Evolutionary conservation across 2,888 invertebrate genomes (phyloP).

Genomic region (Cantharis rufa): DNA sequence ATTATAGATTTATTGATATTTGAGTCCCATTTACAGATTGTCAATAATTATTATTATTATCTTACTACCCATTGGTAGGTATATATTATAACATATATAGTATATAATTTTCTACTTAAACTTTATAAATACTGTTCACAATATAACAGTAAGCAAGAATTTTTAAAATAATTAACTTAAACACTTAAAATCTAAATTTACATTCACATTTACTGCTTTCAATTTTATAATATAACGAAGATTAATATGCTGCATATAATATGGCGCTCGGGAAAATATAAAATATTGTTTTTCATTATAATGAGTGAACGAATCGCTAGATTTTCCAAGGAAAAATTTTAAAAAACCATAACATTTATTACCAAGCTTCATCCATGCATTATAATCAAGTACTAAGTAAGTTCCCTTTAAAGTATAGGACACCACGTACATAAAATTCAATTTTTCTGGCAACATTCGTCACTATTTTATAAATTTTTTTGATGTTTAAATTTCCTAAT

Average conservation of each 20-base stretch:
- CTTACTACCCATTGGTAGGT: constrained; percentile 8
- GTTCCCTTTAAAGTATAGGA: background rate
- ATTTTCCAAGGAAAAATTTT: no score
- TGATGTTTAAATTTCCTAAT: background rate
- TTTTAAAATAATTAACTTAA: background rate
- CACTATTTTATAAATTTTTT: background rate
- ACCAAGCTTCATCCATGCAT: no score
- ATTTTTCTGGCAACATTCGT: background rate
- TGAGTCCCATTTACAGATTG: constrained; percentile 26
- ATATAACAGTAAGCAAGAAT: constrained; percentile 10
- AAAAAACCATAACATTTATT: no score
- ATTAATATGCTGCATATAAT: background rate
- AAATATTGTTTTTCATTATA: no score
- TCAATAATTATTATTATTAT: constrained; percentile 6
- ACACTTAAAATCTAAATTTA: background rate
- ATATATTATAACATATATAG: constrained; percentile 1
- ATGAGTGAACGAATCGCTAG: background rate
- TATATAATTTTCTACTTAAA: constrained; percentile 2
- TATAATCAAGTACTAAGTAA: no score
- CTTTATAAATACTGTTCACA: constrained; percentile 19
- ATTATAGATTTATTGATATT: background rate
- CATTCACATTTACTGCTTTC: background rate
- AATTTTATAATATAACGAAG: background rate
- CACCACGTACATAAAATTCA: background rate
- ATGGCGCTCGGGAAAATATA: background rate